Evolutionary conservation across 2,797 vertebrate species (phyloP).

Genomic region (Hydrophis major): DNA sequence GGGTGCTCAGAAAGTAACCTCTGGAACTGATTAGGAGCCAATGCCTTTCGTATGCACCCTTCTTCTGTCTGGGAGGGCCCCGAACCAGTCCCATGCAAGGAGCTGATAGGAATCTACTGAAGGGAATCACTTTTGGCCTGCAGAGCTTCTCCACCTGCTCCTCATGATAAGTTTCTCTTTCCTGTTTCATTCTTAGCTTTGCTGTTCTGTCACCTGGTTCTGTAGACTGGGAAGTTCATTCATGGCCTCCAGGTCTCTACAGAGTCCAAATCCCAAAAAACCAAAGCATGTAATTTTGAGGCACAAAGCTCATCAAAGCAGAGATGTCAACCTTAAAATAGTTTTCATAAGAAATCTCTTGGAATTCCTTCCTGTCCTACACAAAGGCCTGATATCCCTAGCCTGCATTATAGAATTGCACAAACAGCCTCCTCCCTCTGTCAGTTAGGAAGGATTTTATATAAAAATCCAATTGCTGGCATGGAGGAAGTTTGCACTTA

Average conservation of each 20-base stretch:
- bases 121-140: not conserved
- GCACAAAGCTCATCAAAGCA: not conserved
- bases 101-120: not conserved
- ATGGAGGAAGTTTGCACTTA: not conserved
- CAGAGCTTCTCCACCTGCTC: not conserved
- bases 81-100: too few relatives aligned
- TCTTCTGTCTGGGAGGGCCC: not conserved
- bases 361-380: not conserved
- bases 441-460: not conserved
- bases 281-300: not conserved
- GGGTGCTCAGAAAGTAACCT: too few relatives aligned
- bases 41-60: too few relatives aligned
- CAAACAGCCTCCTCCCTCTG: not conserved
- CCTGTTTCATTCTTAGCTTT: not conserved
- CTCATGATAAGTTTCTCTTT: not conserved
- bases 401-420: not conserved
- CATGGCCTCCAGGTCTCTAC: not conserved
- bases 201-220: not conserved
- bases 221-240: not conserved
- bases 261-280: not conserved
- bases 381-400: not conserved
- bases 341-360: not conserved
- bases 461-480: not conserved
- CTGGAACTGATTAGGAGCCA: not conserved
- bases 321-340: not conserved